Percentiles rank a stretch among this genome's conserved stretches.
Evolutionary conservation across 1,140 invertebrate species (phyloP).

Genomic region (Phocides pigmalion): DNA sequence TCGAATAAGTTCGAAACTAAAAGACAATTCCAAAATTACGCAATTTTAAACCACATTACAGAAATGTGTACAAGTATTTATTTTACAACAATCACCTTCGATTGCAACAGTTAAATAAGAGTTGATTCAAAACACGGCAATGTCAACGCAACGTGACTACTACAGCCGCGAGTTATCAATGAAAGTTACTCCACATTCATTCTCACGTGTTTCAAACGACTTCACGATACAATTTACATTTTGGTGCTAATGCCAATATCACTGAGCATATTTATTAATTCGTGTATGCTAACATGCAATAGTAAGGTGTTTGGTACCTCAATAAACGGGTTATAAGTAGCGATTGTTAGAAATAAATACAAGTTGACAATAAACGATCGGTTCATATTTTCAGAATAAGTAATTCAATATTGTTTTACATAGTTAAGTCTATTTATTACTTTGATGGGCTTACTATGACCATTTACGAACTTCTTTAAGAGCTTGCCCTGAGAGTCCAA

Average conservation of each 20-base stretch:
- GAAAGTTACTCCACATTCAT: slow-evolving; percentile 16
- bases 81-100: no score
- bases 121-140: neutral
- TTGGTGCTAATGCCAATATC: slow-evolving; percentile 21
- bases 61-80: no score
- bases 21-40: no score
- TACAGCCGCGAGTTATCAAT: slow-evolving; percentile 23
- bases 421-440: no score
- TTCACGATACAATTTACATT: slow-evolving; percentile 25
- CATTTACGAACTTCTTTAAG: no score
- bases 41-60: no score
- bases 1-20: no score
- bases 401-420: no score
- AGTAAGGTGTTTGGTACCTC: neutral
- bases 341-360: neutral
- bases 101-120: neutral
- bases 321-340: neutral
- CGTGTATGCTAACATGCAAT: neutral
- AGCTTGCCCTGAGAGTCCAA: no score
- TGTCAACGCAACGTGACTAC: slow-evolving; percentile 22
- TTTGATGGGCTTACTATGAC: no score
- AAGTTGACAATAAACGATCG: neutral
- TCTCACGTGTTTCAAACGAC: slow-evolving; percentile 17
- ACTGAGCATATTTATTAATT: neutral
- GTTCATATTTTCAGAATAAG: no score